Percentiles rank a stretch among this genome's conserved stretches.
These are phyloP conservation scores for Mycteria americana DNA, from an alignment of 2,797 vertebrate genomes.

Conservation along the genomic window DNA sequence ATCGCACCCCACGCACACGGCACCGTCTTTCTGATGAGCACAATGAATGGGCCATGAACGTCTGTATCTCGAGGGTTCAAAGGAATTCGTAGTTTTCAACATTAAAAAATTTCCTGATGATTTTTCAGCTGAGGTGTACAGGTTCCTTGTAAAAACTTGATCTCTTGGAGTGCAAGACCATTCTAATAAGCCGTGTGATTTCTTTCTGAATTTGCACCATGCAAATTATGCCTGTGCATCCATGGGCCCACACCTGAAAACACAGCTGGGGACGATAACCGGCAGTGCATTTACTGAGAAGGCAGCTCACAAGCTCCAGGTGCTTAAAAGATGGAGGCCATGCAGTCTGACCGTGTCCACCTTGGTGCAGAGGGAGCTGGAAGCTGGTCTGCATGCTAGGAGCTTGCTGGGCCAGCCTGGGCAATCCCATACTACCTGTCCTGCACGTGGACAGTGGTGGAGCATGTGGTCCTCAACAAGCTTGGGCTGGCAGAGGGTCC, in stretches of 20 bases:
- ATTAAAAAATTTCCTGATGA: background rate
- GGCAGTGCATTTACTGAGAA: background rate
- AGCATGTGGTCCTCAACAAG: background rate
- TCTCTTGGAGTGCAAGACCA: background rate
- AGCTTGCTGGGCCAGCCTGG: background rate
- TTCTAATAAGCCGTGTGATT: background rate
- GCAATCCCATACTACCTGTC: background rate
- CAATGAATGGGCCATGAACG: background rate
- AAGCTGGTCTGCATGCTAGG: background rate
- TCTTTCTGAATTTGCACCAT: background rate
- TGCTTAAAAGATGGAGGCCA: background rate
- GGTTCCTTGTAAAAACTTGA: background rate
- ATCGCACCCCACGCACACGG: rapidly evolving
- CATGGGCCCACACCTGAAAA: background rate
- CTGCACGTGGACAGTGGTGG: background rate
- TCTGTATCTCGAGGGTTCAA: background rate
- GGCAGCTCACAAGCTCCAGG: background rate
- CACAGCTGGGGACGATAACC: background rate
- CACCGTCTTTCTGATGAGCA: background rate
- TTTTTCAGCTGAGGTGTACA: background rate
- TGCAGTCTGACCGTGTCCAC: too few species aligned
- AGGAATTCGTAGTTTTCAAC: background rate
- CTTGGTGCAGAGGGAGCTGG: background rate
- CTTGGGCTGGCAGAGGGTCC: background rate
- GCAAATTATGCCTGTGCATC: background rate